phyloP scores from a whole-genome alignment of 2,888 invertebrate species.

The Xylophagus ater region DNA sequence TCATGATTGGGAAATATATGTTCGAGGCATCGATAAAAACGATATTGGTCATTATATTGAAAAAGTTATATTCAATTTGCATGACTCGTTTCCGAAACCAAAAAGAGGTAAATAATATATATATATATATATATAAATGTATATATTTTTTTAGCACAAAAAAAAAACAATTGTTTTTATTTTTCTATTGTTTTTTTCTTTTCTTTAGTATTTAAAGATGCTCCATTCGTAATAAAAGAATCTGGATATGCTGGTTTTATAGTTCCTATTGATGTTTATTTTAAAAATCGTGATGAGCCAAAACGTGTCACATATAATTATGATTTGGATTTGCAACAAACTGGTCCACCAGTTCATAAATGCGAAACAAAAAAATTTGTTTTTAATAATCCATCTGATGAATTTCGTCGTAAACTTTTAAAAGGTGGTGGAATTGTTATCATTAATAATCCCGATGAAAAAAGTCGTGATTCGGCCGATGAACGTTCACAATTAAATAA shows the following conservation, averaged over 20 bases:
- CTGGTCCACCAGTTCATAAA: conserved; percentile 59
- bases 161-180: conserved; percentile 1
- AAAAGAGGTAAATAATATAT: conserved; percentile 59
- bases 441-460: conserved; percentile 44
- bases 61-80: conserved; percentile 81
- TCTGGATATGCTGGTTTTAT: conserved; percentile 94
- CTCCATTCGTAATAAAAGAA: conserved; percentile 81
- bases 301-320: conserved; percentile 74
- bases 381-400: conserved; percentile 77
- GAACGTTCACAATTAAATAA: conserved; percentile 52
- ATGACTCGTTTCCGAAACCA: conserved; percentile 86
- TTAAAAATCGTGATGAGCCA: conserved; percentile 82
- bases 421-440: conserved; percentile 69
- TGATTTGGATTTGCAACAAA: conserved; percentile 71
- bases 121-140: conserved; percentile 1
- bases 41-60: conserved; percentile 87
- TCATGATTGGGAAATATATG: conserved; percentile 95
- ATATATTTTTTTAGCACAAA: conserved; percentile 5
- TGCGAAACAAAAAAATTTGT: conserved; percentile 71
- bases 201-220: conserved; percentile 74
- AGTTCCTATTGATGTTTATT: conserved; percentile 78
- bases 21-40: conserved; percentile 75
- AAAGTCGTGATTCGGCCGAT: conserved; percentile 48
- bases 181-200: conserved; percentile 9
- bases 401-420: conserved; percentile 75